phyloP scores from a whole-genome alignment of 2,888 invertebrate species.

The Saturnia pavonia region DNA sequence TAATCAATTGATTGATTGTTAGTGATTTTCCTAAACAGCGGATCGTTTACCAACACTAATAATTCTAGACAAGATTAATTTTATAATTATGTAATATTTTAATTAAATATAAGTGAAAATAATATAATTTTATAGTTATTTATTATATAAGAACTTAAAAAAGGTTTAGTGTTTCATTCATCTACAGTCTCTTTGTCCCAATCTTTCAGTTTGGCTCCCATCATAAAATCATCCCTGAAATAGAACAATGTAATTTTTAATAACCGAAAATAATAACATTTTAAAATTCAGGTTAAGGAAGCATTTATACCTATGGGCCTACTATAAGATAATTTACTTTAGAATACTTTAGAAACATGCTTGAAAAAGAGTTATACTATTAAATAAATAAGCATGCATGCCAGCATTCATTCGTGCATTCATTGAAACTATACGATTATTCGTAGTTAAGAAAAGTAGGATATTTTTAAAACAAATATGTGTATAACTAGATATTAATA shows the following conservation, averaged over 20 bases:
- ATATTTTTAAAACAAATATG: neutral
- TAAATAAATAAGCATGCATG: too few species aligned
- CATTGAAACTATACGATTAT: too few species aligned
- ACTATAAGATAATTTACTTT: neutral
- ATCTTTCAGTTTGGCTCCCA: conserved; percentile 93
- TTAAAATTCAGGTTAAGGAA: neutral
- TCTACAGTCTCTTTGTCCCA: conserved; percentile 90
- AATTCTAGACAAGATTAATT: conserved; percentile 3
- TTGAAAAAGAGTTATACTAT: too few species aligned
- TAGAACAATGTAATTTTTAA: conserved; percentile 1
- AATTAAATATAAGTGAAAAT: conserved; percentile 18
- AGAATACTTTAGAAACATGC: too few species aligned
- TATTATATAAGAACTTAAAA: neutral
- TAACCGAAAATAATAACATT: neutral
- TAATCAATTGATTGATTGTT: too few species aligned
- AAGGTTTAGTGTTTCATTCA: conserved; percentile 50
- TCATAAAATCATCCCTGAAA: conserved; percentile 92
- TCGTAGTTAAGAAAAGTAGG: too few species aligned
- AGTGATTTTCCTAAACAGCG: too few species aligned
- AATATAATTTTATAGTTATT: conserved; percentile 10
- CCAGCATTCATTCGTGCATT: too few species aligned
- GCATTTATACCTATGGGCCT: neutral
- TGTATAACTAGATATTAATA: neutral
- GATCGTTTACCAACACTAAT: too few species aligned
- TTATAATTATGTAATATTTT: conserved; percentile 1